Base-by-base conservation (phyloP, 2,113 vertebrate species). In the Callospermophilus lateralis region DNA sequence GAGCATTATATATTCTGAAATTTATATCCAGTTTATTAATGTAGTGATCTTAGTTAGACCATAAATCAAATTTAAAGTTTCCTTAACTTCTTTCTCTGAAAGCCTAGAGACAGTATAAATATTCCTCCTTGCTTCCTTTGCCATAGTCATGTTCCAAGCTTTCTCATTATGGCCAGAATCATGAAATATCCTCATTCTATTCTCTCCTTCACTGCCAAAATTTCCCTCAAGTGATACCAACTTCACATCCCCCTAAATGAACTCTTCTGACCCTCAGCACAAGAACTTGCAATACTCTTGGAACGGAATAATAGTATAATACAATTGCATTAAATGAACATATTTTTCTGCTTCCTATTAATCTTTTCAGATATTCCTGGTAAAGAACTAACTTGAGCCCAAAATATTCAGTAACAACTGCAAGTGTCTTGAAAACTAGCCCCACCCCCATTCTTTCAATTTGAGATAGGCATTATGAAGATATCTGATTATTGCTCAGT, bases 61-160 rank as follows among this genome's bases (percentile, higher is more conserved):
- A 63, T 53, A 94, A 55, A 55, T 1, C 48, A 70, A 55, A 90
- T 17, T 74, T 58, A 30, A 92, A 61, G 4, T 51, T 22, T 86
- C 55, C n/a, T 89, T 42, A 89, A n/a, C 16, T 28, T 83, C 51
- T 61, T 5, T 95, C 26, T 63, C 4, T 51, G 19, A 58, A 68
- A 58, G 61, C 26, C 16, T 28, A 32, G 34, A 68, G 13, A 15
- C 32, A 67, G 3, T 77, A 19, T 39, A 26, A 83, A 39, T 8
- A 70, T 4, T 10, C 4, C 6, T 65, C 42, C 68, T 53, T 37
- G 4, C 16, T 32, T 55, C 7, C 2, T 13, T 37, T 32, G 16
- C 12, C n/a, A 6, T 63, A 19, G 26, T 0, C 17, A 30, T 48
- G 8, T 7, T 6, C 15, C 7, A 9, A 4, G 3, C 26, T 3